phyloP scores from a whole-genome alignment of 1,140 invertebrate genomes.

The Zaprionus africanus region DNA sequence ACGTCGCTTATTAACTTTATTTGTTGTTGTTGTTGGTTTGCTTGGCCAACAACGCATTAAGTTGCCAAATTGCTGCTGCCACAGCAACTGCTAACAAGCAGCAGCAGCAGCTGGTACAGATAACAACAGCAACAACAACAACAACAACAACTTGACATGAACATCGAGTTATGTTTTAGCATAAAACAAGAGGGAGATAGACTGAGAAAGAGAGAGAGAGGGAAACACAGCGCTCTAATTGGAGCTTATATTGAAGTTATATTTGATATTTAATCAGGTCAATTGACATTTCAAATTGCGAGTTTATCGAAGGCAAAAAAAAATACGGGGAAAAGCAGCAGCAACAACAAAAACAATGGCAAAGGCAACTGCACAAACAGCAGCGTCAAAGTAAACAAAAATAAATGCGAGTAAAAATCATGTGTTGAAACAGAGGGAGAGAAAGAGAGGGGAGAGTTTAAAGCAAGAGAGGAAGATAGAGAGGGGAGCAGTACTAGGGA shows the following conservation, averaged over 20 bases:
- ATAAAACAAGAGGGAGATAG: not conserved
- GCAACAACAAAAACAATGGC: conserved; percentile 35
- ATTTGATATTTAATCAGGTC: conserved; percentile 16
- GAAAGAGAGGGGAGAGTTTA: not conserved
- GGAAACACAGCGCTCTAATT: conserved; percentile 13
- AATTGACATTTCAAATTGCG: conserved; percentile 42
- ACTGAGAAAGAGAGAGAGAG: not conserved
- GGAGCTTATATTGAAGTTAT: conserved; percentile 1
- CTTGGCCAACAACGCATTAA: conserved; percentile 40
- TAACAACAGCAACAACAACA: conserved; percentile 30
- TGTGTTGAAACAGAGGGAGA: not conserved
- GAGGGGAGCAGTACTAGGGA: not conserved
- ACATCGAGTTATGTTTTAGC: conserved; percentile 15
- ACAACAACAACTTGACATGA: conserved; percentile 22
- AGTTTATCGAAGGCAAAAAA: conserved; percentile 17
- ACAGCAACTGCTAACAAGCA: conserved; percentile 33
- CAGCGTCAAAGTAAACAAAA: conserved; percentile 38
- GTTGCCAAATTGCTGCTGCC: conserved; percentile 53
- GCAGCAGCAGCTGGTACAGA: conserved; percentile 31
- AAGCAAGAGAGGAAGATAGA: conserved; percentile 12
- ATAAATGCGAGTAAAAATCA: conserved; percentile 13
- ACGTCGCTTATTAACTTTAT: conserved; percentile 35
- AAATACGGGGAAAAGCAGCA: not conserved
- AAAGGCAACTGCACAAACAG: conserved; percentile 50
- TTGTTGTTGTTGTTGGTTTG: conserved; percentile 22